These are phyloP conservation scores for Callithrix jacchus DNA, from an alignment of 2,113 vertebrate genomes.

Conservation along the genomic window DNA sequence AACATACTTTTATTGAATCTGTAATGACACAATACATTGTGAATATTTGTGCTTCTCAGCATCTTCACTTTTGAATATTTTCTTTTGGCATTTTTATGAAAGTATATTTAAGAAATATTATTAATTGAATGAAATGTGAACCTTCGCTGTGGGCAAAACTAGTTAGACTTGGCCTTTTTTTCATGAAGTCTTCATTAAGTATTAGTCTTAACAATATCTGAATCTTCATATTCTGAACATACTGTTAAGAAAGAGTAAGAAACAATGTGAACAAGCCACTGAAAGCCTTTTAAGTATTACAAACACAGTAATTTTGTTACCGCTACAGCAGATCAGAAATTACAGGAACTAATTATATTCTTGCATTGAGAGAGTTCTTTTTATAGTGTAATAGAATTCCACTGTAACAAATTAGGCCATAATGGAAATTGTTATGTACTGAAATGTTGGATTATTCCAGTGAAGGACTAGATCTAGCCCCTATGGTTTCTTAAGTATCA, in stretches of 20 bases:
- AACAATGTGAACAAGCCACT: background rate
- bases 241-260: background rate
- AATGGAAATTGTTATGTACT: background rate
- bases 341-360: background rate
- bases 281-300: background rate
- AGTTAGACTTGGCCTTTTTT: constrained; percentile 16
- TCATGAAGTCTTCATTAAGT: background rate
- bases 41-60: background rate
- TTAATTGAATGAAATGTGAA: background rate
- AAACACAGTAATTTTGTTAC: background rate
- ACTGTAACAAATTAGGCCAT: constrained; percentile 14
- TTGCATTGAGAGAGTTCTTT: constrained; percentile 14
- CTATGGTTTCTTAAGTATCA: background rate
- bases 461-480: background rate
- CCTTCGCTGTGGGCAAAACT: background rate
- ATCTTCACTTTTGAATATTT: background rate
- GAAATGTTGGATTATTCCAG: background rate
- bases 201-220: background rate
- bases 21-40: background rate
- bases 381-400: background rate
- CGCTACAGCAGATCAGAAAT: background rate
- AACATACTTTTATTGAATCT: background rate
- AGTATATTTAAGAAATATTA: constrained; percentile 6
- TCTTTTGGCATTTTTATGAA: background rate
- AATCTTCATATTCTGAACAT: background rate